These are phyloP conservation scores for Amblyopsis hoosieri DNA, from an alignment of 2,797 vertebrate species.

Conservation along the genomic window DNA sequence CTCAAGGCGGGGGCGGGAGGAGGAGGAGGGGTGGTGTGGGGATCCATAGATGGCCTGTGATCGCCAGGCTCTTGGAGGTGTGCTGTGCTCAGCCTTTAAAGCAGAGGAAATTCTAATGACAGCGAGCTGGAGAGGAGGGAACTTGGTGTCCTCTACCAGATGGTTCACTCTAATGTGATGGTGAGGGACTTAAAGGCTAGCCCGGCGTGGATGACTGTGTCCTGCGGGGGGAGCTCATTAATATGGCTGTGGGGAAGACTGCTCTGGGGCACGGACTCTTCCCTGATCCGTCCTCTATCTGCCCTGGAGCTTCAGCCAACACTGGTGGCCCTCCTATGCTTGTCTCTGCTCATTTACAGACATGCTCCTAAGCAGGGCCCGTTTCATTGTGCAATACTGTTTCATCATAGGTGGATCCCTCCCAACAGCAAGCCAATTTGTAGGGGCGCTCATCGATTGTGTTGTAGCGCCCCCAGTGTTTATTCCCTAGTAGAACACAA, in stretches of 20 bases:
- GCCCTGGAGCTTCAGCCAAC: slow-evolving; percentile 11
- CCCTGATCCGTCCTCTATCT: slow-evolving; percentile 7
- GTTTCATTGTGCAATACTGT: background rate
- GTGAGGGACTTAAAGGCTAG: slow-evolving; percentile 41
- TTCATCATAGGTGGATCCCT: slow-evolving; percentile 7
- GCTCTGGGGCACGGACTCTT: slow-evolving; percentile 13
- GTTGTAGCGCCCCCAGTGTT: no score
- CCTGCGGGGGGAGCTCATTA: slow-evolving; percentile 59
- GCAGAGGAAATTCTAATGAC: slow-evolving; percentile 64
- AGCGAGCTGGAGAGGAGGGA: slow-evolving; percentile 49
- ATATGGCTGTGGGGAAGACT: slow-evolving; percentile 30
- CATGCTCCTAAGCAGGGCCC: background rate
- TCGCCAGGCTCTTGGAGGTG: slow-evolving; percentile 52
- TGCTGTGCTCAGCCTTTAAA: slow-evolving; percentile 65
- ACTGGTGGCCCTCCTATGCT: background rate
- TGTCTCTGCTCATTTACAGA: background rate
- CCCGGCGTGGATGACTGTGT: slow-evolving; percentile 34
- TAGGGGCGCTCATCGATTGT: no score
- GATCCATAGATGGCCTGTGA: slow-evolving; percentile 59
- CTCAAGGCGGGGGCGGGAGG: slow-evolving; percentile 44
- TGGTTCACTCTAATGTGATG: slow-evolving; percentile 45
- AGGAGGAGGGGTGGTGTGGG: slow-evolving; percentile 33
- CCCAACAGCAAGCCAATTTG: background rate
- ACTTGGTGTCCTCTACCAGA: slow-evolving; percentile 60
- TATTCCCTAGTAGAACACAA: no score